Conservation (phyloP, 2,113 vertebrate species). For the Aix galericulata region DNA sequence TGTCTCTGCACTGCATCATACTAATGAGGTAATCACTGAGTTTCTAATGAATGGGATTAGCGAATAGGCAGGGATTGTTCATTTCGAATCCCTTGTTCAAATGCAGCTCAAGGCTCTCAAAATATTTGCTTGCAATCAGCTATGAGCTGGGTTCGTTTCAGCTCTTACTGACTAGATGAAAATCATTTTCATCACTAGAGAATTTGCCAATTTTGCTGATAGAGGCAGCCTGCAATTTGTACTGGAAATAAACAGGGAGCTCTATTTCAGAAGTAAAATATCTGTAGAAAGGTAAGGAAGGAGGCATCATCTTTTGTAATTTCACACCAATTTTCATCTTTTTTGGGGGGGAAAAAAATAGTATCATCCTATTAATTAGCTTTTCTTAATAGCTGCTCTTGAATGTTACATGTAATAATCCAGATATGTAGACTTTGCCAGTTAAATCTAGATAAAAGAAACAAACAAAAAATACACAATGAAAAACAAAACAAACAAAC, state of each 20-base stretch:
- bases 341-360: background rate
- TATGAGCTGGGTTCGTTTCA: background rate
- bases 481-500: background rate
- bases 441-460: background rate
- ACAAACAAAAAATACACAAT: background rate
- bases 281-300: background rate
- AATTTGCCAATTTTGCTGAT: background rate
- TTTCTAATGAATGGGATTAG: slow-evolving; percentile 45
- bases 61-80: slow-evolving; percentile 33
- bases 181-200: background rate
- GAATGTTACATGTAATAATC: background rate
- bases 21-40: slow-evolving; percentile 56
- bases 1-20: background rate
- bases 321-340: background rate
- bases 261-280: background rate
- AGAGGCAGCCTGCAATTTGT: background rate
- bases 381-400: background rate
- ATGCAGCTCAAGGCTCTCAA: background rate
- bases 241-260: background rate
- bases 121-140: slow-evolving; percentile 43
- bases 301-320: background rate
- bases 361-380: background rate
- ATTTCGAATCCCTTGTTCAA: slow-evolving; percentile 30
- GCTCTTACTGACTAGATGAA: background rate
- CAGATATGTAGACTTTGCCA: background rate